Conservation (phyloP, 2,797 vertebrate species). For the Aeoliscus strigatus region DNA sequence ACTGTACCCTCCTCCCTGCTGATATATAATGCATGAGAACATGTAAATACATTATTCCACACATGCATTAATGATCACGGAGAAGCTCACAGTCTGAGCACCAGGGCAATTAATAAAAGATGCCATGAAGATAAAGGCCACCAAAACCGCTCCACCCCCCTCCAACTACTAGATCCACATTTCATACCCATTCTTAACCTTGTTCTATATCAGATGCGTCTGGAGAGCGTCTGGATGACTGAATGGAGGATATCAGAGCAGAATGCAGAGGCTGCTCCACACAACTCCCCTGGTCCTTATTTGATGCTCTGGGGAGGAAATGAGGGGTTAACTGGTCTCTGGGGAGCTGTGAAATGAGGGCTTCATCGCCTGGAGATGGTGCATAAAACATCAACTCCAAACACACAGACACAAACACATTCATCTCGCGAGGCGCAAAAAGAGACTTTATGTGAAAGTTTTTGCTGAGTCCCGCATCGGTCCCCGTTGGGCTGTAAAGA, state of each 20-base stretch:
- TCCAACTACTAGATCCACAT: conserved; percentile 60
- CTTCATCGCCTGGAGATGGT: conserved; percentile 37
- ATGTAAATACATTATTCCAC: conserved; percentile 76
- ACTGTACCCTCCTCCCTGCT: conserved; percentile 48
- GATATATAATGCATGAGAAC: conserved; percentile 74
- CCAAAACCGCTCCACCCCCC: conserved; percentile 16
- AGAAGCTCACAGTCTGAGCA: conserved; percentile 63
- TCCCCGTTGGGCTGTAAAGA: neutral
- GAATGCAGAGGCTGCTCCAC: conserved; percentile 35
- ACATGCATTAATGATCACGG: conserved; percentile 77
- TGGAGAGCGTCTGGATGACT: conserved; percentile 73
- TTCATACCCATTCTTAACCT: conserved; percentile 70
- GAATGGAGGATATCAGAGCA: conserved; percentile 65
- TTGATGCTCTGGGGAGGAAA: conserved; percentile 51
- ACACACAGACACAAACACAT: conserved; percentile 27
- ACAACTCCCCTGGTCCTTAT: conserved; percentile 25
- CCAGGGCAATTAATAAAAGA: conserved; percentile 77
- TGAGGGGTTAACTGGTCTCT: conserved; percentile 61
- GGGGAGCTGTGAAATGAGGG: conserved; percentile 44
- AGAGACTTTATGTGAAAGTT: conserved; percentile 24
- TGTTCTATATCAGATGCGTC: conserved; percentile 66
- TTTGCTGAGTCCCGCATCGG: neutral
- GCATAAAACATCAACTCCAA: conserved; percentile 36
- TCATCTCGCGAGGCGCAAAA: conserved; percentile 28
- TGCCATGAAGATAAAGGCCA: conserved; percentile 59